phyloP scores from a whole-genome alignment of 1,140 invertebrate genomes.

The Drosophila albomicans region DNA sequence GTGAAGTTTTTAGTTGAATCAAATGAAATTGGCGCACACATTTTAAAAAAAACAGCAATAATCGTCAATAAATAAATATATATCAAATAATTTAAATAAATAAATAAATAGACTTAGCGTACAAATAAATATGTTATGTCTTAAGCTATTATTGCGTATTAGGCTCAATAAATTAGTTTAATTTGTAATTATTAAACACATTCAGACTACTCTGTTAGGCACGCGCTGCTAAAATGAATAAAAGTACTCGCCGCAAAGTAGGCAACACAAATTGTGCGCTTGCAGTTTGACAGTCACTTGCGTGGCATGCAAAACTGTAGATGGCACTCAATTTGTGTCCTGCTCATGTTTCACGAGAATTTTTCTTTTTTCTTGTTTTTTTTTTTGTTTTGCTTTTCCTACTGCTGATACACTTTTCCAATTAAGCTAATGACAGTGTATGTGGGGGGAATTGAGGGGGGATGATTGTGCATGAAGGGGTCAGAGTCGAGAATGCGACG shows the following conservation, averaged over 20 bases:
- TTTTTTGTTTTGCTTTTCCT: background rate
- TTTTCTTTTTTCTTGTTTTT: constrained; percentile 8
- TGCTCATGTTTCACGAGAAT: constrained; percentile 17
- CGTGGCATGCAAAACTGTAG: constrained; percentile 17
- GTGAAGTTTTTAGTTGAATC: constrained; percentile 75
- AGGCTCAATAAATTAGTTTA: constrained; percentile 41
- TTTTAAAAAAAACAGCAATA: constrained; percentile 29
- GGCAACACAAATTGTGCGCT: constrained; percentile 23
- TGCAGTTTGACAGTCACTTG: constrained; percentile 22
- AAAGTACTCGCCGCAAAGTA: constrained; percentile 19
- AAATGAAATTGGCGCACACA: constrained; percentile 49
- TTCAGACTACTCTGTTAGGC: constrained; percentile 65
- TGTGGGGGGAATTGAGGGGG: constrained; percentile 9
- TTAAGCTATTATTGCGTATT: constrained; percentile 48
- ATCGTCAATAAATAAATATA: constrained; percentile 60
- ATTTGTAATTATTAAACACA: constrained; percentile 49
- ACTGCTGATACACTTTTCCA: constrained; percentile 49
- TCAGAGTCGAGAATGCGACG: constrained; percentile 42
- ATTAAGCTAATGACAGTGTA: constrained; percentile 62
- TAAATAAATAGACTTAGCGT: constrained; percentile 76
- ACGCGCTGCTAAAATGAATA: constrained; percentile 30
- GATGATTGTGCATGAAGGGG: constrained; percentile 1
- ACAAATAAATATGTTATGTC: constrained; percentile 76
- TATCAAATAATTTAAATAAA: constrained; percentile 55
- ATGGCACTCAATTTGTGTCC: constrained; percentile 16